Base-by-base conservation (phyloP, 2,113 vertebrate genomes). In the Grammomys dolichurus region DNA sequence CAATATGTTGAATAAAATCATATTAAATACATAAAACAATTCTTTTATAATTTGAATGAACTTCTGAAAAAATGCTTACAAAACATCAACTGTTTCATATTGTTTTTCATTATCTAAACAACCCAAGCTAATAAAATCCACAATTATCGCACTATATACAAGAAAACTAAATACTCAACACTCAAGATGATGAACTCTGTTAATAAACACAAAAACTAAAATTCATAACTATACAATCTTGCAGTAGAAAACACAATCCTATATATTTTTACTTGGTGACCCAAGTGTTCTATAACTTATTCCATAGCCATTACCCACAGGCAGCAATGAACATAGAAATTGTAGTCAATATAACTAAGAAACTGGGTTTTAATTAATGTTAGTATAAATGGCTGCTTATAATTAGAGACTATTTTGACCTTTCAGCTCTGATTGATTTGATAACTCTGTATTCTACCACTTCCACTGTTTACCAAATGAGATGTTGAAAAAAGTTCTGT, bases 41-140 rank as follows among this genome's bases (percentile, higher is more conserved):
- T 94, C 58, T 40, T 67, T 85, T 22, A 80, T 0, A 75, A 46
- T 67, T 91, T 96, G 4, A 95, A 75, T 72, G 72, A 91, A 65
- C 36, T 87, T 96, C 40, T 78, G 3, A 93, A 95, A 54, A 96
- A 89, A 72, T 93, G 13, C 16, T 88, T 89, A 77, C 33, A 96
- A 88, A 76, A 89, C 67, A 3, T 31, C 56, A 96, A 84, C 24
- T 90, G 51, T 5, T 81, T 82, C 63, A 87, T 85, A 58, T 77
- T 56, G 51, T 63, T 93, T n/a, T 94, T 89, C 56, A 86, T 73
- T 94, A 20, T 88, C 82, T 65, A 90, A 95, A 88, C 63, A 56
- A 40, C n/a, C 51, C 10, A 40, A 67, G 2, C 4, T 73, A 48
- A 13, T 46, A 88, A 73, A 63, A 90, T 87, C 54, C 56, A 67